phyloP scores from a whole-genome alignment of 2,888 invertebrate species.

The Heliconius ethilla region DNA sequence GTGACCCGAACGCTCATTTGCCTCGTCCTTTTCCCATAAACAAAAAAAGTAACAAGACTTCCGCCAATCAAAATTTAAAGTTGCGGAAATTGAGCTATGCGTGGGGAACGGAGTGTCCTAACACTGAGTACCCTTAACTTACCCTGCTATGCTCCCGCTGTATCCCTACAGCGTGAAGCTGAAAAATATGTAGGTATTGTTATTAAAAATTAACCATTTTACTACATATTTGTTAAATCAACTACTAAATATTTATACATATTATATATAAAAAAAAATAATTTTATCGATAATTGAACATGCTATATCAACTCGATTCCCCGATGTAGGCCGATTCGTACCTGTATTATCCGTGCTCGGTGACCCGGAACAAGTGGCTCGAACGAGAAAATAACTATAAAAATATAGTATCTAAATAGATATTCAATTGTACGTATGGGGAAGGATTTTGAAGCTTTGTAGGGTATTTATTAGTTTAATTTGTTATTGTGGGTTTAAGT shows the following conservation, averaged over 20 bases:
- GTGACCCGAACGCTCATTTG: too few relatives aligned
- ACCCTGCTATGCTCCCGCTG: too few relatives aligned
- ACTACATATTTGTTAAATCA: too few relatives aligned
- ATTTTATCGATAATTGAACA: constrained; percentile 8
- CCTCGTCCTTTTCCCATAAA: too few relatives aligned
- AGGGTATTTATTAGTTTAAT: neutral
- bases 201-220: neutral
- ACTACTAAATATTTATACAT: neutral
- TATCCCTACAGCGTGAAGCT: too few relatives aligned
- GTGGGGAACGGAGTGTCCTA: too few relatives aligned
- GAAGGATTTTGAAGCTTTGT: neutral
- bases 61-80: neutral
- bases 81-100: too few relatives aligned
- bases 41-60: too few relatives aligned
- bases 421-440: constrained; percentile 11
- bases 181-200: neutral
- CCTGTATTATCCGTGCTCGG: constrained; percentile 24
- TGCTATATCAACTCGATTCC: neutral
- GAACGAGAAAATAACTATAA: constrained; percentile 8
- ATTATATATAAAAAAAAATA: neutral
- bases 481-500: neutral
- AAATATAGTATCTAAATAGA: constrained; percentile 10
- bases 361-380: constrained; percentile 25
- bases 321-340: constrained; percentile 22
- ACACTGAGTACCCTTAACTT: too few relatives aligned